phyloP scores from a whole-genome alignment of 2,113 vertebrate species.

The Centropus bengalensis region DNA sequence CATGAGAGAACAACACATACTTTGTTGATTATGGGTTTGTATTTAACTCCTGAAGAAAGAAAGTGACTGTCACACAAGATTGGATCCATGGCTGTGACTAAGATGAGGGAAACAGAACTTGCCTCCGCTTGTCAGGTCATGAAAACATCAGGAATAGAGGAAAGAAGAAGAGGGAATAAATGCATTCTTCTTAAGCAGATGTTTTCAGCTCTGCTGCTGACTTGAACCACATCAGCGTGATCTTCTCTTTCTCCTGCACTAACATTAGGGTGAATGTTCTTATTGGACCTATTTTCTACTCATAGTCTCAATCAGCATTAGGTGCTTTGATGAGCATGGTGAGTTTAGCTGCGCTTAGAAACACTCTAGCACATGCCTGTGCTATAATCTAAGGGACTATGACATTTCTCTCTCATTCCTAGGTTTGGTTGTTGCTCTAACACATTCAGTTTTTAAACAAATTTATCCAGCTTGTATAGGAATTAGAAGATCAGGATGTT shows the following conservation, averaged over 20 bases:
- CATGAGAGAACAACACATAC: neutral
- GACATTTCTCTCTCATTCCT: neutral
- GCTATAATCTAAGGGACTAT: neutral
- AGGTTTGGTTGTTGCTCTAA: neutral
- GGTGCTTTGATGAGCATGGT: neutral
- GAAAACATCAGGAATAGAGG: neutral
- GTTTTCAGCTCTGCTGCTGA: neutral
- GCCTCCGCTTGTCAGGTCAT: neutral
- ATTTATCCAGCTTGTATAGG: neutral
- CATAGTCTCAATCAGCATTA: neutral
- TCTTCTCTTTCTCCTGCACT: neutral
- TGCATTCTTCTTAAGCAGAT: neutral
- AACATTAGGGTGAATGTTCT: neutral
- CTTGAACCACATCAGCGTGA: neutral
- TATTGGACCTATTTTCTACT: neutral
- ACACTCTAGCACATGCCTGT: neutral
- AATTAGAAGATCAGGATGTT: neutral
- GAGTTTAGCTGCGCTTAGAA: neutral
- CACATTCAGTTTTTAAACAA: neutral
- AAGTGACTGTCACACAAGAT: neutral
- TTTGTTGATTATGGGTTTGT: neutral
- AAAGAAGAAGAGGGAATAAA: neutral
- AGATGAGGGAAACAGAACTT: neutral
- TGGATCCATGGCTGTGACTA: neutral
- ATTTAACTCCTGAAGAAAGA: neutral